These are phyloP conservation scores for Cryptoprocta ferox DNA, from an alignment of 2,797 vertebrate genomes.

Conservation along the genomic window DNA sequence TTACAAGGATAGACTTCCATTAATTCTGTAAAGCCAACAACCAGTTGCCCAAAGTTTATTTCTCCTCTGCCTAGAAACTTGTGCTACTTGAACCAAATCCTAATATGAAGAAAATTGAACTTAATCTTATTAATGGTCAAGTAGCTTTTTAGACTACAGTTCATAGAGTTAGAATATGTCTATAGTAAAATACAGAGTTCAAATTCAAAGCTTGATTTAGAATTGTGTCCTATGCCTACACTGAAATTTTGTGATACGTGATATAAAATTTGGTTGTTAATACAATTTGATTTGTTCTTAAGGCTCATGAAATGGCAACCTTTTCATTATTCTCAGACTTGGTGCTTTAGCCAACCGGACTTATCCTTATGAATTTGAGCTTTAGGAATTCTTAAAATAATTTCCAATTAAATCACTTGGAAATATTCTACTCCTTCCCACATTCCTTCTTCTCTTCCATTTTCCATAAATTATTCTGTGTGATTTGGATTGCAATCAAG, in stretches of 20 bases:
- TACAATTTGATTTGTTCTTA: conserved; percentile 4
- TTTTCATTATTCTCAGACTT: conserved; percentile 6
- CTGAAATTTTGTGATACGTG: conserved; percentile 7
- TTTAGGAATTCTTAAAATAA: conserved; percentile 75
- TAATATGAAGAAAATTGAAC: not conserved
- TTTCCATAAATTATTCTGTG: conserved; percentile 63
- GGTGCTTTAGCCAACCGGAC: not conserved
- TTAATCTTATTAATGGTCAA: not conserved
- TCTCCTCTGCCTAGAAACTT: conserved; percentile 24
- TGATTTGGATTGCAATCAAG: conserved; percentile 72
- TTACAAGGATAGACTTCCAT: not conserved
- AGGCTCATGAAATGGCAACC: not conserved
- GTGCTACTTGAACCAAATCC: conserved; percentile 29
- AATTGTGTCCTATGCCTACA: not conserved
- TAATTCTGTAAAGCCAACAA: conserved; percentile 47
- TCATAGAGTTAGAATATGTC: not conserved
- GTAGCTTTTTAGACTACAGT: not conserved
- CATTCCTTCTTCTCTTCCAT: conserved; percentile 62
- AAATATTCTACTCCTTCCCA: conserved; percentile 36
- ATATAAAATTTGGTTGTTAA: not conserved
- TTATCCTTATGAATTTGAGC: conserved; percentile 56
- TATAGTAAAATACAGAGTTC: not conserved
- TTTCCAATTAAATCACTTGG: conserved; percentile 69
- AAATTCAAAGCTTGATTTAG: conserved; percentile 37
- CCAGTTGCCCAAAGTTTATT: not conserved